phyloP scores from a whole-genome alignment of 2,113 vertebrate species.

The Nannospalax galili region DNA sequence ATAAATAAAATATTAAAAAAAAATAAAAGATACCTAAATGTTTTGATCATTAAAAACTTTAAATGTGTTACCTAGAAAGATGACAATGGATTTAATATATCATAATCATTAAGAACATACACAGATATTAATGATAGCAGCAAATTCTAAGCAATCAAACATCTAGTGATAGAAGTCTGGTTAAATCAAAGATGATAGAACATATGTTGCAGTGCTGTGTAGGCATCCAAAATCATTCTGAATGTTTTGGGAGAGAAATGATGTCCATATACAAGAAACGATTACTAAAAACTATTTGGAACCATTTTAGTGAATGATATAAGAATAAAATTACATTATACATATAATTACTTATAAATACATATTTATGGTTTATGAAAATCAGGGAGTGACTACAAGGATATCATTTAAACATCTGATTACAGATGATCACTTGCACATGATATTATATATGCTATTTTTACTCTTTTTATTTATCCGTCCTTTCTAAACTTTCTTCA shows the following conservation, averaged over 20 bases:
- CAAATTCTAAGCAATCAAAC: not conserved
- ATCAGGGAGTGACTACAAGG: not conserved
- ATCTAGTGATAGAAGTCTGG: not conserved
- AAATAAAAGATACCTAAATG: not conserved
- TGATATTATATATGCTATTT: constrained; percentile 15
- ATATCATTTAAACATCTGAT: constrained; percentile 34
- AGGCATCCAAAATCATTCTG: not conserved
- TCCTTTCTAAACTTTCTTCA: not conserved
- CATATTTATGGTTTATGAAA: not conserved
- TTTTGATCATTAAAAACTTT: constrained; percentile 43
- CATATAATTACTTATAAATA: not conserved
- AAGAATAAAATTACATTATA: not conserved
- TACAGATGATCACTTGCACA: not conserved
- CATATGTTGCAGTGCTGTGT: not conserved
- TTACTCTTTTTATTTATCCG: not conserved
- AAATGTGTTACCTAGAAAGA: constrained; percentile 24
- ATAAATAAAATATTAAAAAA: not conserved
- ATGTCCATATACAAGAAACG: not conserved
- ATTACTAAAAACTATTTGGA: not conserved
- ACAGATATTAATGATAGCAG: not conserved
- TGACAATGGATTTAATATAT: not conserved
- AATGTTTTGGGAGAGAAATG: not conserved
- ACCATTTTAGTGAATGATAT: not conserved
- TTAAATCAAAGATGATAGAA: not conserved
- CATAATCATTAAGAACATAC: constrained; percentile 28